Conservation (phyloP, 1,140 invertebrate species). For the Penaeus chinensis region DNA sequence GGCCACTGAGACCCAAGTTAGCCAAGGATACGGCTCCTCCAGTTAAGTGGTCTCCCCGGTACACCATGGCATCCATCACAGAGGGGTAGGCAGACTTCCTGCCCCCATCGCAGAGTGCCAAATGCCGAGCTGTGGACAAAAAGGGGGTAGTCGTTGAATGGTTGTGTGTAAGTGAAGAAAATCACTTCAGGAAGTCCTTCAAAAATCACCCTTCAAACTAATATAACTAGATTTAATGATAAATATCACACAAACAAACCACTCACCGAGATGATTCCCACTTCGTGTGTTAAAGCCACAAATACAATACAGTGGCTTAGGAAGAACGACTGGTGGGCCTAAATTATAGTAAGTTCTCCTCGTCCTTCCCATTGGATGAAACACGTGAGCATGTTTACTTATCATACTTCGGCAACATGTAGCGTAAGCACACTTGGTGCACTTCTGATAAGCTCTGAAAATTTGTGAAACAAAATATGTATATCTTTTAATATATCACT, state of each 20-base stretch:
- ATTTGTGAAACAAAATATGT: background rate
- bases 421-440: constrained; percentile 80
- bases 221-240: background rate
- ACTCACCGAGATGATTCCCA: constrained; percentile 71
- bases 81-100: constrained; percentile 57
- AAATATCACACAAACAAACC: background rate
- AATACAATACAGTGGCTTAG: constrained; percentile 76
- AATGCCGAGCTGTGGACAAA: constrained; percentile 27
- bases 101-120: constrained; percentile 45
- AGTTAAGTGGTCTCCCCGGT: constrained; percentile 44
- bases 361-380: constrained; percentile 55
- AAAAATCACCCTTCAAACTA: background rate
- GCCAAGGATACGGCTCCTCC: constrained; percentile 14
- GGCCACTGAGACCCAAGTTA: constrained; percentile 10
- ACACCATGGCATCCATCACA: constrained; percentile 41
- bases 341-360: constrained; percentile 40
- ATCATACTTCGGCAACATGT: constrained; percentile 82
- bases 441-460: constrained; percentile 78
- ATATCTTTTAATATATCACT: background rate
- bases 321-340: constrained; percentile 59
- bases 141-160: background rate
- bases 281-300: constrained; percentile 79
- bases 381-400: constrained; percentile 74
- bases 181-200: background rate
- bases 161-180: too few relatives aligned